phyloP scores from a whole-genome alignment of 1,140 invertebrate genomes.

The Panagrolaimus sp. region DNA sequence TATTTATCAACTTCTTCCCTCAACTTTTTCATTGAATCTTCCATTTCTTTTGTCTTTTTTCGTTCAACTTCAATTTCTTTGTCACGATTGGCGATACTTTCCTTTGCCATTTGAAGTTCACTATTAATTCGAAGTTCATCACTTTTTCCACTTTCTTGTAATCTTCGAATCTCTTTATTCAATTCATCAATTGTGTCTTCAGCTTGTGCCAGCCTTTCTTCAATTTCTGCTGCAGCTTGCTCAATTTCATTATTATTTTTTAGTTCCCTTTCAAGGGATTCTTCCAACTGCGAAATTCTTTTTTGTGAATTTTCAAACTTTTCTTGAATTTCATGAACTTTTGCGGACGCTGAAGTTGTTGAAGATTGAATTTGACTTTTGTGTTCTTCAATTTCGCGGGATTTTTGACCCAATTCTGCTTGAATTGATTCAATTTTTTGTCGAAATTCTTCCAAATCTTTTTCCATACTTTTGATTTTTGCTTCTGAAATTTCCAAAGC shows the following conservation, averaged over 20 bases:
- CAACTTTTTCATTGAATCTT: too few species aligned
- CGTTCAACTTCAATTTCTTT: too few species aligned
- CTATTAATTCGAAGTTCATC: neutral
- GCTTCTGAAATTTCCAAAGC: too few species aligned
- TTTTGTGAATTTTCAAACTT: neutral
- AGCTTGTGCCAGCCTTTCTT: constrained; percentile 4
- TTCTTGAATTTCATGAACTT: neutral
- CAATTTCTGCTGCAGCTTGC: neutral
- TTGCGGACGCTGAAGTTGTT: neutral
- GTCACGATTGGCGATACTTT: too few species aligned
- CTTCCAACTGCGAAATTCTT: neutral
- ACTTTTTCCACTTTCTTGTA: neutral
- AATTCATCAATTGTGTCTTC: neutral
- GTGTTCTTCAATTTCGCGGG: too few species aligned
- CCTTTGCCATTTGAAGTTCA: neutral
- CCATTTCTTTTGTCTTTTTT: too few species aligned
- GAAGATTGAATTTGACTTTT: too few species aligned
- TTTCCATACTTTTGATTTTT: too few species aligned
- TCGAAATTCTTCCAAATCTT: too few species aligned
- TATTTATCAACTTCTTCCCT: too few species aligned
- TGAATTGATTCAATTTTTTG: too few species aligned
- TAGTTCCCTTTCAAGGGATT: neutral
- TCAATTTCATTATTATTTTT: neutral
- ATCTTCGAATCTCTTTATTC: neutral
- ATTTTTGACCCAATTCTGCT: too few species aligned